phyloP scores from a whole-genome alignment of 37 sponge, comb jelly and placozoan genomes.

The Axinella damicornis region DNA sequence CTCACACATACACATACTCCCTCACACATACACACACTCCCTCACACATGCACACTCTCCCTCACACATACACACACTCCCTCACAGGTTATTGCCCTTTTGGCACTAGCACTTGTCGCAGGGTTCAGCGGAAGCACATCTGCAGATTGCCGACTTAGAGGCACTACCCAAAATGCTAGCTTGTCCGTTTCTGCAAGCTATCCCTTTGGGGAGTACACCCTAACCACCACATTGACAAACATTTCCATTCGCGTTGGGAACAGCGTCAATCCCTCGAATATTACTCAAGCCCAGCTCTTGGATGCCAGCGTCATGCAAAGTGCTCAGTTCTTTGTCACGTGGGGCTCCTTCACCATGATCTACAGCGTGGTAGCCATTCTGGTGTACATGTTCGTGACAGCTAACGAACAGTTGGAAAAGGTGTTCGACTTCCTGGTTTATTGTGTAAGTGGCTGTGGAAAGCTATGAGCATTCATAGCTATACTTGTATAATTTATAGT shows the following conservation, averaged over 20 bases:
- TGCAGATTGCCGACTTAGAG: too few species aligned
- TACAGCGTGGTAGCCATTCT: conserved; percentile 78
- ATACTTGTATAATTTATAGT: background rate
- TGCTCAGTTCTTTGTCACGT: conserved; percentile 73
- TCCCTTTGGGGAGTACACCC: too few species aligned
- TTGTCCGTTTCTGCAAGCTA: background rate
- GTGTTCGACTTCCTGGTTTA: conserved; percentile 40
- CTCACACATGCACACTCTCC: too few species aligned
- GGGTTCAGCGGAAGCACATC: too few species aligned
- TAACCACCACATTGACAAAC: background rate
- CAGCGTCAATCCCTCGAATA: background rate
- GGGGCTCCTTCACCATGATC: conserved; percentile 75
- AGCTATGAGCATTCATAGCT: background rate
- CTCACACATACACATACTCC: too few species aligned
- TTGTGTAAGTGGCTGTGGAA: conserved; percentile 53
- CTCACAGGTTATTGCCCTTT: conserved; percentile 62
- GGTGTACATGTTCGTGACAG: conserved; percentile 78
- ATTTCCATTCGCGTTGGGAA: background rate
- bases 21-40: too few species aligned
- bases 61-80: background rate
- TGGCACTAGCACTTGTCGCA: conserved; percentile 62
- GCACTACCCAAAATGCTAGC: too few species aligned
- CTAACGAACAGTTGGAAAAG: conserved; percentile 44
- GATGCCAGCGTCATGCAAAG: background rate
- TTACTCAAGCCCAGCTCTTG: background rate